Evolutionary conservation across 1,140 invertebrate genomes (phyloP).

Genomic region (roundworm (Caenorhabditis elegans)): DNA sequence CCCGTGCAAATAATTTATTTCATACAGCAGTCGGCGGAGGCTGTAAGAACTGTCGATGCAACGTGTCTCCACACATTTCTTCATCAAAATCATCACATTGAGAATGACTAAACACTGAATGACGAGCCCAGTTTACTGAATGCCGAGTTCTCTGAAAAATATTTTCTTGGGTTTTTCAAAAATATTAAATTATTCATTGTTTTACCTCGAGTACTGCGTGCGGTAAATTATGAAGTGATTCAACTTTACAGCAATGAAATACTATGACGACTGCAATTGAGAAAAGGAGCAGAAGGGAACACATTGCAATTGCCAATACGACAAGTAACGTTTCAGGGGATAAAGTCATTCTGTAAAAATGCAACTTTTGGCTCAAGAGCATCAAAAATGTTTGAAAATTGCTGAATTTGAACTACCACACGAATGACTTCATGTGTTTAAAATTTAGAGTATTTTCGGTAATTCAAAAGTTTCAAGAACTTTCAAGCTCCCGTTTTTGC

Average conservation of each 20-base stretch:
- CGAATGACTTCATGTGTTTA: no score
- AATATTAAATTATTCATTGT: not conserved
- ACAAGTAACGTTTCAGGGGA: slow-evolving; percentile 27
- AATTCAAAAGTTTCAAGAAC: no score
- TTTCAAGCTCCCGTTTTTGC: no score
- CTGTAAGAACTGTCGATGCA: slow-evolving; percentile 13
- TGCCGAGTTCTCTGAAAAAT: slow-evolving; percentile 18
- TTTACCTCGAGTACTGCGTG: slow-evolving; percentile 19
- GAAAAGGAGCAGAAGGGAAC: slow-evolving; percentile 26
- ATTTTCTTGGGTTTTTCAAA: not conserved
- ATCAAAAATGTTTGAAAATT: no score
- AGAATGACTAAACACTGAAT: slow-evolving; percentile 30
- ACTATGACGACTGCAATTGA: slow-evolving; percentile 18
- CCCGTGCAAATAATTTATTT: not conserved
- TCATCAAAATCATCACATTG: not conserved
- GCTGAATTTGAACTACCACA: no score
- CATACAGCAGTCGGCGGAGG: not conserved
- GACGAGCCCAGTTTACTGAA: slow-evolving; percentile 31
- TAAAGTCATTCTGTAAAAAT: slow-evolving; percentile 3
- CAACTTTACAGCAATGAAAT: slow-evolving; percentile 28
- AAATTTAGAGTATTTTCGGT: no score
- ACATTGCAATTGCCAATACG: slow-evolving; percentile 33
- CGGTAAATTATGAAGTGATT: slow-evolving; percentile 19
- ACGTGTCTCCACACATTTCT: slow-evolving; percentile 5
- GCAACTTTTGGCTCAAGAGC: not conserved